These are phyloP conservation scores for Tortricodes alternella DNA, from an alignment of 2,888 invertebrate genomes.

Conservation along the genomic window DNA sequence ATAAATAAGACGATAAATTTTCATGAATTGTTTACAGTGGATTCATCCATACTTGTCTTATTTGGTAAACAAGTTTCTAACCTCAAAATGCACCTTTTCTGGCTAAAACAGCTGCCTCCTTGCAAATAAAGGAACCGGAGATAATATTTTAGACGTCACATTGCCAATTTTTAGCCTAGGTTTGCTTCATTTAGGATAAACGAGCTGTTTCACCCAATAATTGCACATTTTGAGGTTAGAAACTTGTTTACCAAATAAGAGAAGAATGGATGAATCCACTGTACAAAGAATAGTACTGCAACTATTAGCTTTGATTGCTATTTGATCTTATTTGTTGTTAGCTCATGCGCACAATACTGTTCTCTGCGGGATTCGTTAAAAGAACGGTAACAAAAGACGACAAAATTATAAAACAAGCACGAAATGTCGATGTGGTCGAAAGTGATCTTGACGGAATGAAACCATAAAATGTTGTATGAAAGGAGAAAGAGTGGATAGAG, in stretches of 20 bases:
- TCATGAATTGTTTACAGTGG: constrained; percentile 44
- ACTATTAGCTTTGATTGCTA: not conserved
- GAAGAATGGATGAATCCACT: too few relatives aligned
- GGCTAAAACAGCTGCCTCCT: too few relatives aligned
- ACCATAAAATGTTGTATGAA: constrained; percentile 54
- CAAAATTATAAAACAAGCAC: constrained; percentile 66
- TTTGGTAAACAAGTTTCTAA: too few relatives aligned
- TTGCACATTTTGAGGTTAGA: too few relatives aligned
- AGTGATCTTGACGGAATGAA: constrained; percentile 57
- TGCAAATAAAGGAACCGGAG: too few relatives aligned
- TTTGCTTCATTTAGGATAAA: too few relatives aligned
- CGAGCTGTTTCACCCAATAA: too few relatives aligned
- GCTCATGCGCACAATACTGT: constrained; percentile 53
- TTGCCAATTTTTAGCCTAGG: too few relatives aligned
- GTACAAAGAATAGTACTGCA: constrained; percentile 71
- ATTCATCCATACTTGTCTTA: too few relatives aligned
- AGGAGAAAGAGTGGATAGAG: constrained; percentile 75
- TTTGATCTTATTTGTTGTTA: not conserved
- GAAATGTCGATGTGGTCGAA: constrained; percentile 58
- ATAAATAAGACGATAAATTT: constrained; percentile 43
- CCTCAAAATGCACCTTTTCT: too few relatives aligned
- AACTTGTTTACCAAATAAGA: too few relatives aligned
- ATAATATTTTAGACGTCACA: too few relatives aligned
- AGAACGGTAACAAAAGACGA: constrained; percentile 55
- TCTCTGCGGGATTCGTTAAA: constrained; percentile 56